Conservation (phyloP, 2,113 vertebrate genomes). For the Muntiacus muntjak region DNA sequence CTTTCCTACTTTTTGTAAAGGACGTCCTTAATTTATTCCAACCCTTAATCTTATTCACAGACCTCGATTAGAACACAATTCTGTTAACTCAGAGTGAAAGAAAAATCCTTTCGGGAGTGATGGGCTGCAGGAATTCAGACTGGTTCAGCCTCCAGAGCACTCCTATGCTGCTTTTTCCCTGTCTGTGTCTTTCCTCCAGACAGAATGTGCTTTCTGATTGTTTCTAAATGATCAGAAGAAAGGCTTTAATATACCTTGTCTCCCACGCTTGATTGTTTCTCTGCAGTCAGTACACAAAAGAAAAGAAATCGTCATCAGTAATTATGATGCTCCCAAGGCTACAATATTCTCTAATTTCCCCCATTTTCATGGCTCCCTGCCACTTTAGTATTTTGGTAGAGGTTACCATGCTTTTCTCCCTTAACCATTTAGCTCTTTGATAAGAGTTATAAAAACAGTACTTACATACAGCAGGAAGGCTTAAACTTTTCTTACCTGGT, state of each 20-base stretch:
- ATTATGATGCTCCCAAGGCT: background rate
- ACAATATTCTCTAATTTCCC: background rate
- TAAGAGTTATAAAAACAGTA: background rate
- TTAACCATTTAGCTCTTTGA: background rate
- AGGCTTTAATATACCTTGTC: background rate
- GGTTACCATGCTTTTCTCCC: background rate
- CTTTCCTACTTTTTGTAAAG: background rate
- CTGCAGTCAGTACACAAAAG: background rate
- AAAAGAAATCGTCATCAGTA: background rate
- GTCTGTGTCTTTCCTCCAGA: background rate
- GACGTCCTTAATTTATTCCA: background rate
- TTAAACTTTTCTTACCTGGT: slow-evolving; percentile 15
- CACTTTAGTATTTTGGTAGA: background rate
- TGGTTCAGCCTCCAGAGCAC: background rate
- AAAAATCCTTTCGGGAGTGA: background rate
- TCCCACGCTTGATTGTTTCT: background rate
- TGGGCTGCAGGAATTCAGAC: background rate
- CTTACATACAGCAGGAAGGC: background rate
- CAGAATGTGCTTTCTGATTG: background rate
- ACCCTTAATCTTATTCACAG: background rate
- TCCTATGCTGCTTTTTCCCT: background rate
- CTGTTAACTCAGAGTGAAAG: background rate
- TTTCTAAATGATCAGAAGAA: background rate
- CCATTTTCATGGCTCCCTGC: background rate
- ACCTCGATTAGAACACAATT: background rate